Base-by-base conservation (phyloP, 1,140 invertebrate species). In the Musca vetustissima region DNA sequence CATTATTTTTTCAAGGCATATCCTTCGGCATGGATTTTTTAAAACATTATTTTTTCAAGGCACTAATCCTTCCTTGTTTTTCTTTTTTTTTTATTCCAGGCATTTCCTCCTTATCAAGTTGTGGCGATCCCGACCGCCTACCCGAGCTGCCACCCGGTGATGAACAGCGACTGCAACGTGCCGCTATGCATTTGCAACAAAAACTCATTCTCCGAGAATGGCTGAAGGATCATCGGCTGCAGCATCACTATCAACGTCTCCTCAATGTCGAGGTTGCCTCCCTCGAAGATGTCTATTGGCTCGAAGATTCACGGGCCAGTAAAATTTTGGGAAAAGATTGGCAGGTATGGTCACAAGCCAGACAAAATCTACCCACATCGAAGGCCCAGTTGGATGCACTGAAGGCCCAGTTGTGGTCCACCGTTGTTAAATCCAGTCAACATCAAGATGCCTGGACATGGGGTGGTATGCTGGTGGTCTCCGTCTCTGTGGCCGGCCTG, bases 391-490 rank as follows among this genome's bases (percentile, higher is more conserved):
- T 94, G 73, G 90, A 91, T 74, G 85, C 85, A 2, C 80, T 95
- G 1, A 95, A 94, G 82, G 88, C 89, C 0, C 91, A 93, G 74
- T 85, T 95, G n/a, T 95, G 93, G 92, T 92, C 89, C 69, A 89
- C 91, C 22, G 91, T 94, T 49, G 91, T 94, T n/a, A 93, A 93
- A 82, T 91, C 88, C 74, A 93, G 90, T 75, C 91, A 93, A 78
- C 92, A 94, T 76, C 90, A 93, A 77, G 92, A 93, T 84, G 92
- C 92, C 48, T 93, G 92, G 91, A 93, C 92, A 75, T 93, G 92
- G 91, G 92, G 92, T 72, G 92, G 92, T 59, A 94, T 94, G 92
- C 83, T 94, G 82, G 90, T 94, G 50, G 92, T 94, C 28, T 93
- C 92, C 15, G 90, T 93, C 69, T 92, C 90, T 67, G 91, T 94